phyloP scores from a whole-genome alignment of 35 echinoderm and acorn worm genomes.

The Anneissia japonica region DNA sequence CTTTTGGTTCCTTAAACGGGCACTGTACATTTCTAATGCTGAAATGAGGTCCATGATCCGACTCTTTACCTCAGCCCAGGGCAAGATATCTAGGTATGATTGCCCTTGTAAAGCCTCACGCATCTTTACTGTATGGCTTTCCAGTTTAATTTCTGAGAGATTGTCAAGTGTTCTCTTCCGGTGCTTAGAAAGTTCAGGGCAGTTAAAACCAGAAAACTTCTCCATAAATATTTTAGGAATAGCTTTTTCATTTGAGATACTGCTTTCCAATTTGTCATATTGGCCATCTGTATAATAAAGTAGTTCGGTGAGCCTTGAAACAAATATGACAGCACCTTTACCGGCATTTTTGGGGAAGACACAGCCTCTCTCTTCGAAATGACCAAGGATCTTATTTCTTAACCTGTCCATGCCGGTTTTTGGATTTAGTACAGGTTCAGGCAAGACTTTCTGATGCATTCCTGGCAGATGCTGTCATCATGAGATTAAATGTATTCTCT shows the following conservation, averaged over 20 bases:
- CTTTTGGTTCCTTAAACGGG: too few relatives aligned
- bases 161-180: neutral
- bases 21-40: too few relatives aligned
- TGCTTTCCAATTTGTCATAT: neutral
- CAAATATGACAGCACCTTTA: neutral
- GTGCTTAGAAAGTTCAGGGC: neutral
- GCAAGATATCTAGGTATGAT: neutral
- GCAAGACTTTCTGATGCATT: neutral
- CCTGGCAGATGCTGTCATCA: neutral
- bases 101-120: neutral
- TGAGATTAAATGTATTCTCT: constrained; percentile 5
- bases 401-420: neutral
- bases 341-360: constrained; percentile 3
- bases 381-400: neutral
- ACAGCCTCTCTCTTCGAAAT: neutral
- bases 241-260: too few relatives aligned
- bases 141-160: constrained; percentile 4
- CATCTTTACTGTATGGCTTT: too few relatives aligned
- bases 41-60: too few relatives aligned
- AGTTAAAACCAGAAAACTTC: neutral
- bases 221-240: neutral
- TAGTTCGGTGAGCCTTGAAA: neutral
- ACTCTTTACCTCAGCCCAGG: constrained; percentile 7
- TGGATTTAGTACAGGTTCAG: neutral
- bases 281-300: constrained; percentile 2